These are phyloP conservation scores for pig (Sus scrofa) DNA, from an alignment of 2,113 vertebrate species.

Conservation along the genomic window T2T-Sscrofa CM000812.6:88523001-88523500, in stretches of 20 bases:
- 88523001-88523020: not conserved
- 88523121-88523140: constrained; percentile 18
- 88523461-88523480: too few relatives aligned
- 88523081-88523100: not conserved
- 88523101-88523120: constrained; percentile 49
- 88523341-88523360: not conserved
- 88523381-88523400: too few relatives aligned
- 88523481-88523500: too few relatives aligned
- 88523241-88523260: not conserved
- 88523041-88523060: not conserved
- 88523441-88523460: too few relatives aligned
- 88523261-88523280: not conserved
- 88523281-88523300: not conserved
- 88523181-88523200: constrained; percentile 32
- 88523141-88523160: not conserved
- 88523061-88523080: not conserved
- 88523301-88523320: not conserved
- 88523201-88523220: not conserved
- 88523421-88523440: too few relatives aligned
- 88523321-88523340: not conserved
- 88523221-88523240: not conserved
- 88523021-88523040: not conserved
- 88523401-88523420: too few relatives aligned
- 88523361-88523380: not conserved
- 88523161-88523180: not conserved